Evolutionary conservation across 2,888 invertebrate species (phyloP), one percentile per base, ranked within the genome.

Genomic region (Oscheius myriophilus): DNA sequence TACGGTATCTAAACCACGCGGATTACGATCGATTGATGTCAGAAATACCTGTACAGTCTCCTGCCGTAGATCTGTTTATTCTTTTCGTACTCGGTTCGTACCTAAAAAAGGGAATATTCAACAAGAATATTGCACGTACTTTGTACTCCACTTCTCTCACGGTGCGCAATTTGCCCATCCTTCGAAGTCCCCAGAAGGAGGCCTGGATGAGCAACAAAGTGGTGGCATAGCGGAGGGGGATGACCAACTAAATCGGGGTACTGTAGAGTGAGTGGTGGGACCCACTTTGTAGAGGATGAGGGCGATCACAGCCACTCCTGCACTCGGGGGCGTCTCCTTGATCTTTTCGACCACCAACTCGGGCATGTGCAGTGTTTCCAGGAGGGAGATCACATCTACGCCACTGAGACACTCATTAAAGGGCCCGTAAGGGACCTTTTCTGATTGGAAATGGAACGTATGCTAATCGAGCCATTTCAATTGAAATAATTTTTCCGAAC

Each of bases 221-320:
- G 6, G 82, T 79, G 26, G 78, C 74, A 69, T 87, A 86, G 12
- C 86, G 82, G 39, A 84, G 70, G 7, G 86, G 86, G n/a, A 74
- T 80, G 0, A 78, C 82, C 11, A 86, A 72, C 86, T 86, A 59
- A 58, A 41, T 12, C 26, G 6, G 7, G 2, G 14, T n/a, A 54
- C 26, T 23, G 26, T 14, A 46, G 46, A 33, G 2, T 55, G 3
- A 45, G 12, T 6, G 51, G 33, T 23, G 41, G 43, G 39, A 21
- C 43, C 26, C 14, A 97, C 90, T 90, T 98, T 98, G 88, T 96
- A 98, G 81, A 96, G 90, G 51, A 94, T 92, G 88, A 95, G 93
- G 0, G 95, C 91, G 45, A 96, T 89, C 11, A 96, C 96, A 86
- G 93, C 89, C 87, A 94, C 92, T 14, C 97, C 96, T 87, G 95